Evolutionary conservation across 2,113 vertebrate genomes (phyloP), one percentile per base, ranked within the genome.

Genomic region (Okapia johnstoni): DNA sequence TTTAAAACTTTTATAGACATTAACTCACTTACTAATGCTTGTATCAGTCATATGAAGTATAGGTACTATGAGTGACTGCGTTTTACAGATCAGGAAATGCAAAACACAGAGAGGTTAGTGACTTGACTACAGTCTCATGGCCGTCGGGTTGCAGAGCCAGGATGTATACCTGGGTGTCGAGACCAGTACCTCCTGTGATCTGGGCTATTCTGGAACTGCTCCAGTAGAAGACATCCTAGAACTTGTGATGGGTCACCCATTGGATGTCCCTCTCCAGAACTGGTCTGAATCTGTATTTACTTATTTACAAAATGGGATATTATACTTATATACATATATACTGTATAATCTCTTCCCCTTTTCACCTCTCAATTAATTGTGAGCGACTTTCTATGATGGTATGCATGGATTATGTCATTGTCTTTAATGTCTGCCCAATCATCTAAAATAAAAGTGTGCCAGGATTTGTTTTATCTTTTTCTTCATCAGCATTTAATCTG

Each of bases 401-500:
- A 5, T 30, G 0, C 0, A 7, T 1, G 23, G 52, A 73, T 33
- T 16, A 1, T 9, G 16, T n/a, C 48, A 7, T 80, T 77, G 66
- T 73, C 17, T 21, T 30, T 85, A 14, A 60, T 3, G 30, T 25
- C 79, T 26, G 5, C 48, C 21, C 30, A 16, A 21, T 55, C 9
- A 0, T 43, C 40, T 11, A 1, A 8, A 28, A 15, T 21, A 7
- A 1, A 2, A 25, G 12, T 9, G n/a, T 36, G 33, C 15, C 19
- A 0, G 36, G 60, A n/a, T 54, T 50, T 55, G 0, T 46, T 70
- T 77, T 25, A 5, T n/a, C 5, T 0, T 77, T 46, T 33, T 40
- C 13, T 19, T 25, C 19, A 2, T n/a, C 70, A 0, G 0, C 13
- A 4, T 2, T 14, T 36, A 2, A 13, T 17, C 46, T 19, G 33